These are phyloP conservation scores for Episyrphus balteatus DNA, from an alignment of 1,140 invertebrate species.

Conservation along the genomic window DNA sequence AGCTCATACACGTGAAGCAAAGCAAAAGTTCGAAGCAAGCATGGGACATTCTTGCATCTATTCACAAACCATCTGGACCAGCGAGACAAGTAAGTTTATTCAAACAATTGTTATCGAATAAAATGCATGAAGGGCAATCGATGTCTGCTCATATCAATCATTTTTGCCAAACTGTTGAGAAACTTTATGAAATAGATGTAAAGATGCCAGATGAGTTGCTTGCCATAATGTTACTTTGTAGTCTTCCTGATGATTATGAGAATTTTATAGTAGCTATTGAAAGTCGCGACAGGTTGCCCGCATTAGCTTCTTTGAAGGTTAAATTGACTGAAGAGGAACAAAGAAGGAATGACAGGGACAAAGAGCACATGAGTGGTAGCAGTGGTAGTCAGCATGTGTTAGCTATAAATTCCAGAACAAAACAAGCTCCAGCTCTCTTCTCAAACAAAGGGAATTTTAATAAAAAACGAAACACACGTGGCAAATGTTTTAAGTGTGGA, in stretches of 20 bases:
- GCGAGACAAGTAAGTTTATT: neutral
- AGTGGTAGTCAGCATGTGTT: neutral
- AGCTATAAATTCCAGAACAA: neutral
- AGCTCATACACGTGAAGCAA: neutral
- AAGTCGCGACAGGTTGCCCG: neutral
- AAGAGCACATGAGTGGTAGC: neutral
- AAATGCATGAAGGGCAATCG: neutral
- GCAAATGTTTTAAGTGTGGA: neutral
- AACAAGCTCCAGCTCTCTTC: too few species aligned
- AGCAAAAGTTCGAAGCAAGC: neutral
- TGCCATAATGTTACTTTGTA: neutral
- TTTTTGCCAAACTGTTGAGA: neutral
- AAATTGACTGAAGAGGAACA: neutral
- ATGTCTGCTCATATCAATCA: neutral
- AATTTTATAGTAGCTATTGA: neutral
- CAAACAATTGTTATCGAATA: neutral
- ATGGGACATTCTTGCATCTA: neutral
- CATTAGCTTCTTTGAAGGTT: neutral
- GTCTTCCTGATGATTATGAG: neutral
- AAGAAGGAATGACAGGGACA: neutral
- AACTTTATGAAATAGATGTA: neutral
- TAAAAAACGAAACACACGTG: neutral
- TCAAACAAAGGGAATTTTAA: too few species aligned
- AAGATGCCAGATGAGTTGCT: neutral
- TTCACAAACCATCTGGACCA: neutral